A percentile compares a stretch with the other conserved stretches of the same genome.
phyloP scores from a whole-genome alignment of 1,140 invertebrate species.

The Gonioctena quinquepunctata region DNA sequence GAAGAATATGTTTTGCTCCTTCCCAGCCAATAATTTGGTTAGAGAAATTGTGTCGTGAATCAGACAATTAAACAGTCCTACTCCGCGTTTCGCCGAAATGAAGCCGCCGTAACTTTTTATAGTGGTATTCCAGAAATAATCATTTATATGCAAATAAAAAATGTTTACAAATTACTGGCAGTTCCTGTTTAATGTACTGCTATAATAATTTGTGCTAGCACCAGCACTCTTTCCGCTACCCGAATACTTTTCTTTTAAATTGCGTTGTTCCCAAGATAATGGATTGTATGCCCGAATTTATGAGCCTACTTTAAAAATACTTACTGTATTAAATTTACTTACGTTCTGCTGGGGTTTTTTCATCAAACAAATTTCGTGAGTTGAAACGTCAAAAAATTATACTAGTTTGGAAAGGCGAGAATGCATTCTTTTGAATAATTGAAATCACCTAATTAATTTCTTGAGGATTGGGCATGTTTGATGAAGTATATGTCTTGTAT shows the following conservation, averaged over 20 bases:
- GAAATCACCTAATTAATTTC: background rate
- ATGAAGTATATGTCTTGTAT: too few relatives aligned
- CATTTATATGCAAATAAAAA: slow-evolving; percentile 7
- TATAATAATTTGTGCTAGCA: background rate
- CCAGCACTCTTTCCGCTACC: background rate
- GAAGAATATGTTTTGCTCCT: too few relatives aligned
- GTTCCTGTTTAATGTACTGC: slow-evolving; percentile 4
- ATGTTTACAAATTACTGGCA: slow-evolving; percentile 4
- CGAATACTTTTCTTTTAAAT: slow-evolving; percentile 19
- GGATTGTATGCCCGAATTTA: slow-evolving; percentile 15
- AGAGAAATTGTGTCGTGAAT: background rate
- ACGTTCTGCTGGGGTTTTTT: slow-evolving; percentile 6
- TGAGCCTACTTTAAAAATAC: slow-evolving; percentile 18
- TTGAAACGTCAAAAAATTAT: background rate
- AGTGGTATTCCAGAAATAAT: background rate
- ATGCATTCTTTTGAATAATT: background rate
- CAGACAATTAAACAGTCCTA: background rate
- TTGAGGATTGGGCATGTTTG: background rate
- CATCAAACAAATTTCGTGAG: slow-evolving; percentile 9
- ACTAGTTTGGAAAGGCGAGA: background rate
- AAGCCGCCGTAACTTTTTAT: background rate
- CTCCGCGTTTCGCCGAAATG: background rate
- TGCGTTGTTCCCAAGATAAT: slow-evolving; percentile 16
- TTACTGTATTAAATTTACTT: slow-evolving; percentile 15
- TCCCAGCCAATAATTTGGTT: background rate